phyloP scores from a whole-genome alignment of 2,888 invertebrate genomes.

The Bugulina stolonifera region DNA sequence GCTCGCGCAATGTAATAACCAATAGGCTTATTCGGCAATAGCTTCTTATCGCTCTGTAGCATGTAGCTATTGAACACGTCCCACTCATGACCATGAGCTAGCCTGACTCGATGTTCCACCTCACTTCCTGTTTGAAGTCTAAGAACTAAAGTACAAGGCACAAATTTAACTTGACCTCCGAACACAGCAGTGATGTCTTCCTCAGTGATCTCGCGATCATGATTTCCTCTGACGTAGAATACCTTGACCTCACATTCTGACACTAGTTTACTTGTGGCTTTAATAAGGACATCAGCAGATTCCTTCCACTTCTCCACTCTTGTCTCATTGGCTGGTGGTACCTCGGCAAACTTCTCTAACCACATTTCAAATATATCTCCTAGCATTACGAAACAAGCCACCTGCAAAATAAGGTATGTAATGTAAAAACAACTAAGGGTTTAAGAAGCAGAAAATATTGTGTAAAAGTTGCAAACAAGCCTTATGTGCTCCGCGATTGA shows the following conservation, averaged over 20 bases:
- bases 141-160: constrained; percentile 4
- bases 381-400: constrained; percentile 5
- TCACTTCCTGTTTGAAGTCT: constrained; percentile 9
- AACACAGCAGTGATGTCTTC: not conserved
- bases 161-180: not conserved
- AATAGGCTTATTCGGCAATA: not conserved
- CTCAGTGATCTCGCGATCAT: constrained; percentile 21
- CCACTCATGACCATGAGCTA: constrained; percentile 24
- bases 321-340: not conserved
- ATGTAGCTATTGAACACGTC: constrained; percentile 24
- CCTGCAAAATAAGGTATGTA: constrained; percentile 12
- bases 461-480: no score
- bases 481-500: no score
- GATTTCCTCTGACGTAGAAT: constrained; percentile 22
- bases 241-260: constrained; percentile 16
- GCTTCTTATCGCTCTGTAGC: not conserved
- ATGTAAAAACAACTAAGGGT: no score
- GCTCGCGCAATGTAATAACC: constrained; percentile 23
- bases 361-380: constrained; percentile 24
- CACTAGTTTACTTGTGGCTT: not conserved
- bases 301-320: constrained; percentile 16
- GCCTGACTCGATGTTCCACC: not conserved
- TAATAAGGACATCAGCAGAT: not conserved
- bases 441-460: no score
- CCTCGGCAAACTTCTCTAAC: constrained; percentile 25